Percentiles rank a stretch among this genome's conserved stretches.
Evolutionary conservation across 2,797 vertebrate genomes (phyloP).

Genomic region (Sternotherus odoratus): DNA sequence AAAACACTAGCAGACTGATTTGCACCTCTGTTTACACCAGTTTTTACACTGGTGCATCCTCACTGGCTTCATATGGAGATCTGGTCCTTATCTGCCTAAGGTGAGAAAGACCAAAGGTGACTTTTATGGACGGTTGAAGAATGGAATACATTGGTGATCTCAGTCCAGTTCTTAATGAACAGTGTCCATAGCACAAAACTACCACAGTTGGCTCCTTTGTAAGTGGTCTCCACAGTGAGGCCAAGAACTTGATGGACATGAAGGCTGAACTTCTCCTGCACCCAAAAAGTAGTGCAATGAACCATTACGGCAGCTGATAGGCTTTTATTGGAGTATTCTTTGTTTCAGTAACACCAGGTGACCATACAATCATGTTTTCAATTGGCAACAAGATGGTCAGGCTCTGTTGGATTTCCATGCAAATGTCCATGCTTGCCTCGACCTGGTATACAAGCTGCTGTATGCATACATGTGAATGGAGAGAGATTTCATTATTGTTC

Average conservation of each 20-base stretch:
- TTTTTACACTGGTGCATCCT: background rate
- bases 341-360: rapidly evolving
- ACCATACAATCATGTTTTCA: rapidly evolving
- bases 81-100: rapidly evolving
- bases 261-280: background rate
- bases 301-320: rapidly evolving
- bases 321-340: background rate
- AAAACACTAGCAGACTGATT: background rate
- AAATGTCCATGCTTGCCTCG: background rate
- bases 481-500: background rate
- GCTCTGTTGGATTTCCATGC: rapidly evolving
- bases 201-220: rapidly evolving
- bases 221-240: background rate
- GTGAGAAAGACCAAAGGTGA: background rate
- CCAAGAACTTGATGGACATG: rapidly evolving
- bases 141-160: rapidly evolving
- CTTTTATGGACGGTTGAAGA: rapidly evolving
- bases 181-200: background rate
- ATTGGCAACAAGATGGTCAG: background rate
- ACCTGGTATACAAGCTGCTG: no score
- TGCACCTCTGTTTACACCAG: background rate
- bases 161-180: rapidly evolving
- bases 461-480: background rate
- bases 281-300: rapidly evolving
- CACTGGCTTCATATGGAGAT: rapidly evolving